Conservation (phyloP, 1,140 invertebrate genomes). For the Laodelphax striatellus region DNA sequence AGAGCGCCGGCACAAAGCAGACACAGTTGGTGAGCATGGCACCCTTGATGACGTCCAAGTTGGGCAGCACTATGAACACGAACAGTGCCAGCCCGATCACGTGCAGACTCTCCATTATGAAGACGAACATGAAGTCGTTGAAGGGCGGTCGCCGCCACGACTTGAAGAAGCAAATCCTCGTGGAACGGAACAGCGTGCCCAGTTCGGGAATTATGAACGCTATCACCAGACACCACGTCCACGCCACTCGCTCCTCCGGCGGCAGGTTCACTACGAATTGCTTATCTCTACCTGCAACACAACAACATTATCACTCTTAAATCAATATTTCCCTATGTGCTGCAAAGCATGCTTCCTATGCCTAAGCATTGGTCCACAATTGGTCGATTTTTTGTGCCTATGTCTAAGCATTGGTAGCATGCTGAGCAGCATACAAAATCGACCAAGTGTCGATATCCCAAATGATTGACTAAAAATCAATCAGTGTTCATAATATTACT, state of each 20-base stretch:
- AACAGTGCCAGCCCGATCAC: slow-evolving; percentile 72
- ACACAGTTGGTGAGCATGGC: slow-evolving; percentile 90
- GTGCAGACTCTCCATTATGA: slow-evolving; percentile 75
- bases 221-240: slow-evolving; percentile 88
- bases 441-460: too few species aligned
- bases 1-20: slow-evolving; percentile 73
- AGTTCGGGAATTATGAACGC: slow-evolving; percentile 78
- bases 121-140: slow-evolving; percentile 39
- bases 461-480: too few species aligned
- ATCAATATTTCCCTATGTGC: too few species aligned
- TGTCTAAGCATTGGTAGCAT: too few species aligned
- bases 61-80: slow-evolving; percentile 77
- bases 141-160: slow-evolving; percentile 25
- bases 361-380: too few species aligned
- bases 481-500: too few species aligned
- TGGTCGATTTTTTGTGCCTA: too few species aligned
- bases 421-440: too few species aligned
- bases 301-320: not conserved
- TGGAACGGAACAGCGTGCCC: slow-evolving; percentile 69
- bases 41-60: slow-evolving; percentile 82
- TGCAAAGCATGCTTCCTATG: too few species aligned
- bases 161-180: slow-evolving; percentile 84
- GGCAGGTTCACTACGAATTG: slow-evolving; percentile 65
- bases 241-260: slow-evolving; percentile 72
- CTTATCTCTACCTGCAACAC: slow-evolving; percentile 60